A percentile compares a stretch with the other conserved stretches of the same genome.
Conservation (phyloP, 2,113 vertebrate species). For the Pyxicephalus adspersus region DNA sequence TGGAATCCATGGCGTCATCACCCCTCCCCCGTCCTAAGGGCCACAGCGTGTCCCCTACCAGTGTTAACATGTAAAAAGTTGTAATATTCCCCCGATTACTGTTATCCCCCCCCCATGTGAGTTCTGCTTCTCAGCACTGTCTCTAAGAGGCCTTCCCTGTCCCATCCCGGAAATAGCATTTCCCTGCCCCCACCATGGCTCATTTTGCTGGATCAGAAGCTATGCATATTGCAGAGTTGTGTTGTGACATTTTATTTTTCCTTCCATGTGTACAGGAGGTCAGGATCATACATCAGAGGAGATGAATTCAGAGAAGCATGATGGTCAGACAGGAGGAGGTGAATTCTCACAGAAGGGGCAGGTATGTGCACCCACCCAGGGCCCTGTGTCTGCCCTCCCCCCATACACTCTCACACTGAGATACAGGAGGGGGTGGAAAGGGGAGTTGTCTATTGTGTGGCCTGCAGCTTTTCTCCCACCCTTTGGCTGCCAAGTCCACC, state of each 20-base stretch:
- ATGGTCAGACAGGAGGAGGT: constrained; percentile 64
- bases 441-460: constrained; percentile 60
- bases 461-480: constrained; percentile 36
- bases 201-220: background rate
- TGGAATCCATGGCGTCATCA: too few species aligned
- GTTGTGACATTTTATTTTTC: background rate
- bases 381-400: background rate
- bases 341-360: constrained; percentile 64
- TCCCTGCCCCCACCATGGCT: constrained; percentile 37
- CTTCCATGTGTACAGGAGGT: constrained; percentile 61
- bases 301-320: constrained; percentile 73
- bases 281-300: constrained; percentile 76
- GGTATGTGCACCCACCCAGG: constrained; percentile 63
- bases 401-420: constrained; percentile 42
- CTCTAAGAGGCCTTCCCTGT: background rate
- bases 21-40: too few species aligned
- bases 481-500: constrained; percentile 45
- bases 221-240: background rate
- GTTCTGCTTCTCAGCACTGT: background rate
- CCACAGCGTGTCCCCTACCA: too few species aligned
- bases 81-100: background rate
- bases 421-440: constrained; percentile 59
- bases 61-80: too few species aligned
- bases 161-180: constrained; percentile 19
- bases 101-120: background rate